Conservation (phyloP, 2,888 invertebrate species). For the Arctia plantaginis region DNA sequence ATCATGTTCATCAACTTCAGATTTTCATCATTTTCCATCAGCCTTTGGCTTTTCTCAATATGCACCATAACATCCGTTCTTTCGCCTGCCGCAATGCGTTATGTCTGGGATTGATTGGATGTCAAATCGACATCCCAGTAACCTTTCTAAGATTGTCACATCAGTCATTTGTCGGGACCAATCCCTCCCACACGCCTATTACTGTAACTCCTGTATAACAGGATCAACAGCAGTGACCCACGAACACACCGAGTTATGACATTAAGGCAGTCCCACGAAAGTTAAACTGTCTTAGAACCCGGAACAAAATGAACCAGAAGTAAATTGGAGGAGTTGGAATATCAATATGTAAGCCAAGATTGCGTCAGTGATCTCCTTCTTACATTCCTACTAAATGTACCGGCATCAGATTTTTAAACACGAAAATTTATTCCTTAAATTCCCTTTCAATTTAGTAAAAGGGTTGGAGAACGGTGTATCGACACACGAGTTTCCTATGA, state of each 20-base stretch:
- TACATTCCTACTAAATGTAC: not conserved
- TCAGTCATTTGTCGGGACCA: too few relatives aligned
- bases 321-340: not conserved
- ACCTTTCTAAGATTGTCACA: not conserved
- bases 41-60: not conserved
- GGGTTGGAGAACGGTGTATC: not conserved
- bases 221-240: not conserved
- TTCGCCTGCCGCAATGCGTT: not conserved
- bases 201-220: too few relatives aligned
- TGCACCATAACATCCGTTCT: not conserved
- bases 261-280: too few relatives aligned
- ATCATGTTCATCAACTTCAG: not conserved
- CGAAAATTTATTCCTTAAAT: not conserved
- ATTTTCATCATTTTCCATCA: not conserved
- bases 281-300: too few relatives aligned
- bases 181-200: not conserved
- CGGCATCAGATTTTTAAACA: not conserved
- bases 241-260: not conserved
- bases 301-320: not conserved
- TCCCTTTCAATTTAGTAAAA: not conserved
- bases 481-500: not conserved
- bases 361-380: not conserved
- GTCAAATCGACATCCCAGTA: not conserved
- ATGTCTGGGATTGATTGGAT: not conserved
- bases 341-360: not conserved